phyloP scores from a whole-genome alignment of 2,113 vertebrate genomes.

The Hemicordylus capensis region DNA sequence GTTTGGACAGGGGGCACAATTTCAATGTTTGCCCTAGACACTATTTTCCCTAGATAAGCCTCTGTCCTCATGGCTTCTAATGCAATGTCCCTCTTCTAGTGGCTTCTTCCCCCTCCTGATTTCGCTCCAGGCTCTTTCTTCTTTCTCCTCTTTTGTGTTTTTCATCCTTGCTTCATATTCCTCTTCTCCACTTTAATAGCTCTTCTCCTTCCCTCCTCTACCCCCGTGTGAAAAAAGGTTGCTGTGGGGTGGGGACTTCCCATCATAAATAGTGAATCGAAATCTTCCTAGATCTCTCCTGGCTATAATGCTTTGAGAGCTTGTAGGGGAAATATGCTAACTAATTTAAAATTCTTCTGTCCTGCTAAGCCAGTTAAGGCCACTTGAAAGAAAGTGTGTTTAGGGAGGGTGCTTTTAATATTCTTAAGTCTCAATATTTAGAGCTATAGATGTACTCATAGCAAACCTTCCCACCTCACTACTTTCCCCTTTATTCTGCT shows the following conservation, averaged over 20 bases:
- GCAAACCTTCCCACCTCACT: not conserved
- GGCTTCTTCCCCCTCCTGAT: not conserved
- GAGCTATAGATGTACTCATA: not conserved
- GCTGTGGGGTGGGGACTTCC: not conserved
- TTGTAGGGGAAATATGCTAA: not conserved
- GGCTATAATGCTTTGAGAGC: no score
- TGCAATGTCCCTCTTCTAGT: not conserved
- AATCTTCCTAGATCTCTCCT: no score
- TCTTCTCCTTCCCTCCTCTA: not conserved
- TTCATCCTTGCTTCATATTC: no score
- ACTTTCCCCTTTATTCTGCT: not conserved
- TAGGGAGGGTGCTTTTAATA: not conserved
- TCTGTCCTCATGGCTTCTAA: not conserved
- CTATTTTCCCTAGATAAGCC: no score
- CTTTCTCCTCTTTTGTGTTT: not conserved
- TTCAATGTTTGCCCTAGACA: no score
- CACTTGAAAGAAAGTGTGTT: not conserved
- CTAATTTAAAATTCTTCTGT: not conserved
- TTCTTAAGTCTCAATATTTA: not conserved
- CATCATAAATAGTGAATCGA: no score
- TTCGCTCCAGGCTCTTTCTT: not conserved
- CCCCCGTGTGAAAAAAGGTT: not conserved
- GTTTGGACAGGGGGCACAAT: no score
- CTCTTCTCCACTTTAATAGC: no score
- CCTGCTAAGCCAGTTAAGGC: not conserved